phyloP scores from a whole-genome alignment of 2,888 invertebrate genomes.

The Perdita meconis region DNA sequence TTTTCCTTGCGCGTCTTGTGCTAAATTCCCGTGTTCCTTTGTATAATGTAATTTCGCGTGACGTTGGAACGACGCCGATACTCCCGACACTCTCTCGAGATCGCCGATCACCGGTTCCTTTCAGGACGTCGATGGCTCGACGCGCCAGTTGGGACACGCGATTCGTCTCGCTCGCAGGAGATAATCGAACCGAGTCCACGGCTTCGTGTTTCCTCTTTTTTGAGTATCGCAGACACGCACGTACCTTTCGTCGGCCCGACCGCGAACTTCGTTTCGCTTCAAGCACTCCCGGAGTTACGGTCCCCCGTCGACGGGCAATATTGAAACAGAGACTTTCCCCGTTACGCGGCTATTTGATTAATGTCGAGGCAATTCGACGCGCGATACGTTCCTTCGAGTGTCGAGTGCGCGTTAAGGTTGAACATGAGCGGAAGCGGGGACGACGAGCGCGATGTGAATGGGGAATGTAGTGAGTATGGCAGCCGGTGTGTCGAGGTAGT shows the following conservation, averaged over 20 bases:
- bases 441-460: neutral
- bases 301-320: neutral
- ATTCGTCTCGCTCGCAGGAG: slow-evolving; percentile 3
- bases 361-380: neutral
- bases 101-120: slow-evolving; percentile 13
- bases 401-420: neutral
- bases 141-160: slow-evolving; percentile 16
- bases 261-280: slow-evolving; percentile 6
- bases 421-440: neutral
- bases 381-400: neutral
- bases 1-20: slow-evolving; percentile 40
- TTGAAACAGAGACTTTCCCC: too few species aligned
- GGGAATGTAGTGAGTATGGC: slow-evolving; percentile 17
- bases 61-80: slow-evolving; percentile 11
- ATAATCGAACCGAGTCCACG: neutral
- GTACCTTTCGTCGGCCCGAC: neutral
- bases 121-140: slow-evolving; percentile 20
- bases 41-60: slow-evolving; percentile 25
- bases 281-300: neutral
- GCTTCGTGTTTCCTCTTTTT: neutral
- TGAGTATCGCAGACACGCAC: neutral
- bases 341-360: too few species aligned
- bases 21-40: slow-evolving; percentile 24
- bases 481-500: neutral
- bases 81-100: neutral